phyloP scores from a whole-genome alignment of 2,113 vertebrate genomes.

The Eupsittula cactorum region DNA sequence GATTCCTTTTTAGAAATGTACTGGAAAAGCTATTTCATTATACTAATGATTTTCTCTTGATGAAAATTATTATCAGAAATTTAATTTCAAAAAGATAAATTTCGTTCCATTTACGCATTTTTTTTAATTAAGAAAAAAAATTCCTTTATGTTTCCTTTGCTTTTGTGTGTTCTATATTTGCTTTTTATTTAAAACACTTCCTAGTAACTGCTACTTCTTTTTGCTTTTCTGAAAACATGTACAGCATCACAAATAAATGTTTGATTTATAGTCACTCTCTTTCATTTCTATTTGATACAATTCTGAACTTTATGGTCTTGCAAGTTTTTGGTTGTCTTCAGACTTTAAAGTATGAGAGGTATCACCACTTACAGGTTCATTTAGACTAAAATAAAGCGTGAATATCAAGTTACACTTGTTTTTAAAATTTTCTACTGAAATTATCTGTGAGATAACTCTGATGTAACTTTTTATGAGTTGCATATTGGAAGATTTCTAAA shows the following conservation, averaged over 20 bases:
- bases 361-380: background rate
- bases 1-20: background rate
- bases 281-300: background rate
- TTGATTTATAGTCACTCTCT: background rate
- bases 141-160: background rate
- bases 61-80: conserved; percentile 6
- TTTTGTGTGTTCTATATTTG: background rate
- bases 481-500: background rate
- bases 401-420: background rate
- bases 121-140: background rate
- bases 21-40: conserved; percentile 17
- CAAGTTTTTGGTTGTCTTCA: background rate
- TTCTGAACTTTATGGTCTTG: background rate
- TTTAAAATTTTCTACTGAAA: background rate
- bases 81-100: background rate
- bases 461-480: background rate
- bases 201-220: background rate
- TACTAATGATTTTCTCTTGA: background rate
- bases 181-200: background rate
- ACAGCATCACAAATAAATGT: background rate
- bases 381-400: background rate
- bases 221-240: background rate
- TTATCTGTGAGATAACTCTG: background rate
- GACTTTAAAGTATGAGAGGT: background rate
- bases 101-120: background rate